Percentiles rank a stretch among this genome's conserved stretches.
phyloP scores from a whole-genome alignment of 2,797 vertebrate genomes.

The Chelmon rostratus region DNA sequence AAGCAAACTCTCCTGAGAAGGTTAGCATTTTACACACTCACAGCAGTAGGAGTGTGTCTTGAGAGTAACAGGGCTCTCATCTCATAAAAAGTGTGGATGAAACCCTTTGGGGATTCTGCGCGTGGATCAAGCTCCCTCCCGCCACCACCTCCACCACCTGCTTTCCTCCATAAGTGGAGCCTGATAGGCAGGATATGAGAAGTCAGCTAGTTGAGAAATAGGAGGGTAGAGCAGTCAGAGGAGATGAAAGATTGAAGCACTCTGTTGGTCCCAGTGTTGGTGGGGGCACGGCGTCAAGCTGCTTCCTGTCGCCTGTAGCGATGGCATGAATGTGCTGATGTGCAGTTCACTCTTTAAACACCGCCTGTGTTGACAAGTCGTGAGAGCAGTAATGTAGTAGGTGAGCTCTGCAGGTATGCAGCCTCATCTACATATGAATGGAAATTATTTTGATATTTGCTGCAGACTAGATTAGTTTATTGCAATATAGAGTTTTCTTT shows the following conservation, averaged over 20 bases:
- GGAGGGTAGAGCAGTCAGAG: conserved; percentile 69
- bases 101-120: conserved; percentile 55
- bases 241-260: conserved; percentile 83
- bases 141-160: conserved; percentile 45
- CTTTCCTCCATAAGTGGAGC: conserved; percentile 60
- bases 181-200: conserved; percentile 74
- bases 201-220: conserved; percentile 66
- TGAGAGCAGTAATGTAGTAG: conserved; percentile 43
- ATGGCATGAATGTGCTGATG: conserved; percentile 66
- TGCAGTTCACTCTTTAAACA: conserved; percentile 67
- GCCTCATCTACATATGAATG: conserved; percentile 51
- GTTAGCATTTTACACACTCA: conserved; percentile 48
- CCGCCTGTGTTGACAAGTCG: conserved; percentile 69
- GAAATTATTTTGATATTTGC: conserved; percentile 37
- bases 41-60: conserved; percentile 37
- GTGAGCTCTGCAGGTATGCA: conserved; percentile 36
- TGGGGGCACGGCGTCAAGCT: conserved; percentile 66
- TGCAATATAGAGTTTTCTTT: not conserved
- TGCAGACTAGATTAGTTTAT: conserved; percentile 11
- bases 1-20: conserved; percentile 52
- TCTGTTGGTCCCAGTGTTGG: conserved; percentile 67
- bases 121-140: conserved; percentile 48
- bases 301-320: conserved; percentile 76
- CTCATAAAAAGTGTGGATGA: conserved; percentile 67
- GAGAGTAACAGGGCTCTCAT: conserved; percentile 50